Evolutionary conservation across 2,888 invertebrate species (phyloP).

Genomic region (Priocnemis perturbator): DNA sequence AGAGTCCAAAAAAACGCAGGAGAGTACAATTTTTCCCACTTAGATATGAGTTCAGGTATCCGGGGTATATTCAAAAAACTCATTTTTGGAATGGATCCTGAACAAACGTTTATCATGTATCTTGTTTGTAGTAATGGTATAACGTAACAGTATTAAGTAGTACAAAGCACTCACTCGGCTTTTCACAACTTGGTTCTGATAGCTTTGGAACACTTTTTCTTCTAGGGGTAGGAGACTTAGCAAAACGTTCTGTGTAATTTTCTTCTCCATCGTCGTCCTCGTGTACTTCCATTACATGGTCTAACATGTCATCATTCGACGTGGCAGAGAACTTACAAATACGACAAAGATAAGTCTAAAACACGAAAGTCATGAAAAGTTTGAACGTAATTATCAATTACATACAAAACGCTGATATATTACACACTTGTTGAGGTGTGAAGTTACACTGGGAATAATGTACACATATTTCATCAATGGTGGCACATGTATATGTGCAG

Average conservation of each 20-base stretch:
- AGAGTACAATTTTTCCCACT: conserved; percentile 32
- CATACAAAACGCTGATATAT: not conserved
- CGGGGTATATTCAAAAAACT: conserved; percentile 22
- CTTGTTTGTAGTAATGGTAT: not conserved
- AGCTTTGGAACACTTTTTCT: not conserved
- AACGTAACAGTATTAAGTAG: not conserved
- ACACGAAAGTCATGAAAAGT: not conserved
- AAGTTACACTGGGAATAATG: conserved; percentile 66
- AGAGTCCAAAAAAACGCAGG: conserved; percentile 67
- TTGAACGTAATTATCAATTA: not conserved
- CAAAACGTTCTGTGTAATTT: conserved; percentile 36
- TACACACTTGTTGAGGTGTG: conserved; percentile 52
- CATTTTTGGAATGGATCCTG: conserved; percentile 24
- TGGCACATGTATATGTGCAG: conserved; percentile 59
- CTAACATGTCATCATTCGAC: conserved; percentile 54
- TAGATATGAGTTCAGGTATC: not conserved
- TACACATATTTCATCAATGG: conserved; percentile 61
- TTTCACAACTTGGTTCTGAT: not conserved
- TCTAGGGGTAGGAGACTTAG: conserved; percentile 18
- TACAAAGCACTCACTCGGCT: conserved; percentile 14
- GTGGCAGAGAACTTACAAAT: conserved; percentile 63
- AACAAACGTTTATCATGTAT: conserved; percentile 18
- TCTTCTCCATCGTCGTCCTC: conserved; percentile 30
- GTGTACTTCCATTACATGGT: conserved; percentile 65
- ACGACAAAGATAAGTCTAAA: conserved; percentile 66